phyloP scores from a whole-genome alignment of 2,797 vertebrate species.

The Bradypus variegatus region DNA sequence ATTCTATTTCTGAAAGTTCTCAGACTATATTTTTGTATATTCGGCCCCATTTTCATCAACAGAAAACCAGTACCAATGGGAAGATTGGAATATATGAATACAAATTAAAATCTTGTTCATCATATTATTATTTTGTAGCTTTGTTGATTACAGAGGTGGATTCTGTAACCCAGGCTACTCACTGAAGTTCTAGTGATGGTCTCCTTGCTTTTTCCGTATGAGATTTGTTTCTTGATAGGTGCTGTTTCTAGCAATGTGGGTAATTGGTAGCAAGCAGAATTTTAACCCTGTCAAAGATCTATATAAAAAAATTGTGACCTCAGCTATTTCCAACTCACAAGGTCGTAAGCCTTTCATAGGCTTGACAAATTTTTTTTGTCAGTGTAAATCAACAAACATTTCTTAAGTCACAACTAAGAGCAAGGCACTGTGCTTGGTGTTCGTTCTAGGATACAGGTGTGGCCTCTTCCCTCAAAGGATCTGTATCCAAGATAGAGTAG shows the following conservation, averaged over 20 bases:
- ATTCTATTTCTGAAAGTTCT: constrained; percentile 12
- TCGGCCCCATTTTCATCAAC: background rate
- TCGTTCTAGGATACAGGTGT: background rate
- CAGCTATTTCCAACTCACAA: background rate
- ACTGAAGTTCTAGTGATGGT: background rate
- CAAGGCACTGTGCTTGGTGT: background rate
- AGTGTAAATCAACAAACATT: background rate
- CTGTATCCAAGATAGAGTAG: too few relatives aligned
- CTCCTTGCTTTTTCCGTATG: background rate
- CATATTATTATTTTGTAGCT: background rate
- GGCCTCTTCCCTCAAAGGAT: background rate
- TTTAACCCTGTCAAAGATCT: background rate
- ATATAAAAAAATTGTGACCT: background rate
- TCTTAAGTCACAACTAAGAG: background rate
- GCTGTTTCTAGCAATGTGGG: background rate
- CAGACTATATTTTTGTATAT: background rate
- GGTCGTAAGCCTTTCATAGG: background rate
- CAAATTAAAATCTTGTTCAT: background rate
- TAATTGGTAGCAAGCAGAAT: background rate
- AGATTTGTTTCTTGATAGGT: background rate
- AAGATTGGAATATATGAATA: background rate
- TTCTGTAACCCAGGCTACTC: background rate
- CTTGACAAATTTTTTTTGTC: background rate
- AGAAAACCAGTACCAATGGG: background rate
- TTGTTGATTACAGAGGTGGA: background rate